Base-by-base conservation (phyloP, 2,888 invertebrate genomes). In the Tiliacea aurago region DNA sequence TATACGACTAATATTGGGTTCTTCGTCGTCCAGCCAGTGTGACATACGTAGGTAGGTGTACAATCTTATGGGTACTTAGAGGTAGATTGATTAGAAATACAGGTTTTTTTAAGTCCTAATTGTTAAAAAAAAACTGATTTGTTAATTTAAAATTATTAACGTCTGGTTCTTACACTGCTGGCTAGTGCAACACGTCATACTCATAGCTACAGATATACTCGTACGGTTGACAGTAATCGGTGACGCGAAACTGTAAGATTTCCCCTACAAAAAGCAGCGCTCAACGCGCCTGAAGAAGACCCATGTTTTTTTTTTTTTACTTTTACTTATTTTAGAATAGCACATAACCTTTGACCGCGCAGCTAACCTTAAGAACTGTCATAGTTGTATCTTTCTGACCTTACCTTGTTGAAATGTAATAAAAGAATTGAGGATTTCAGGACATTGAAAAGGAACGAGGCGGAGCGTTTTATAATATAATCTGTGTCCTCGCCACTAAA, bases 1-100 rank as follows among this genome's bases (percentile, higher is more conserved):
- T 51, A 2, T 49, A 33, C 59, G 15, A 9, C 23, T 5, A 62
- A 23, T 73, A 66, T 70, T 68, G 28, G 28, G n/a, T 43, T 33
- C 53, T 53, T 6, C 13, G 15, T 3, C 20, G 51, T 15, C 45
- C 18, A 37, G 23, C 41, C 41, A 23, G 51, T 51, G 51, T 51
- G 51, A 51, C n/a, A 11, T 28, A 28, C 3, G 28, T 28, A 28
- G 28, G 28, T 28, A 28, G 28, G 28, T 28, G 28, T 28, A 28
- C 2, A 28, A 28, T 28, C 28, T 28, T 28, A 28, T 28, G 28
- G 28, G 28, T 28, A 28, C 28, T 28, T 2, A 28, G 28, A 28
- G 28, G 28, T 28, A 1, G 28, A 28, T 28, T 28, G 28, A 28
- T 28, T 28, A 28, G 28, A 28, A 28, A 28, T 28, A 1, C 3